These are phyloP conservation scores for Philopedon plagiatum DNA, from an alignment of 2,888 invertebrate genomes.

Conservation along the genomic window DNA sequence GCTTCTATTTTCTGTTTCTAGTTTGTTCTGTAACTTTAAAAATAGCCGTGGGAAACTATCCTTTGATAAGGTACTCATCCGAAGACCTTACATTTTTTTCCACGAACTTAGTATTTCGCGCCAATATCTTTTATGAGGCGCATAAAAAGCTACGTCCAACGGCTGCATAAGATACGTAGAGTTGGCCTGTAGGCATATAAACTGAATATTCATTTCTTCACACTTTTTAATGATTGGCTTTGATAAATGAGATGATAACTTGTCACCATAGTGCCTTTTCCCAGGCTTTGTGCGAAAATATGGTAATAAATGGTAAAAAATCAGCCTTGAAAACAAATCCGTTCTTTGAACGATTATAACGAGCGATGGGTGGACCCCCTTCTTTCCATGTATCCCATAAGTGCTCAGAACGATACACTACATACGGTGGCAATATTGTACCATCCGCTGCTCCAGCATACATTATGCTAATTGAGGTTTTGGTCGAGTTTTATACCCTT, in stretches of 20 bases:
- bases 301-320: slow-evolving; percentile 46
- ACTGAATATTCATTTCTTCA: background rate
- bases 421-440: slow-evolving; percentile 57
- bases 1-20: slow-evolving; percentile 7
- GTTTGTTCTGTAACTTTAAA: slow-evolving; percentile 4
- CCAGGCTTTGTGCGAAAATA: slow-evolving; percentile 43
- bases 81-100: slow-evolving; percentile 23
- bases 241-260: slow-evolving; percentile 40
- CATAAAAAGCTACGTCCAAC: slow-evolving; percentile 22
- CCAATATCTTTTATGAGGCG: slow-evolving; percentile 16
- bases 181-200: slow-evolving; percentile 7
- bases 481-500: slow-evolving; percentile 21
- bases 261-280: slow-evolving; percentile 45
- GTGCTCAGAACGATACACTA: slow-evolving; percentile 8
- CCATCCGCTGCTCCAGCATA: slow-evolving; percentile 62
- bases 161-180: slow-evolving; percentile 11
- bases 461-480: slow-evolving; percentile 60
- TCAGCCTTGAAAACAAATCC: slow-evolving; percentile 46
- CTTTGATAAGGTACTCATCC: slow-evolving; percentile 27
- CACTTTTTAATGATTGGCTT: slow-evolving; percentile 23
- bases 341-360: slow-evolving; percentile 13
- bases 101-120: slow-evolving; percentile 11
- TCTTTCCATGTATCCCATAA: slow-evolving; percentile 7
- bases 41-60: slow-evolving; percentile 10
- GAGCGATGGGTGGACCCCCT: background rate